A percentile compares a stretch with the other conserved stretches of the same genome.
Evolutionary conservation across 2,797 vertebrate genomes (phyloP).

Genomic region (Eidolon dupreanum): DNA sequence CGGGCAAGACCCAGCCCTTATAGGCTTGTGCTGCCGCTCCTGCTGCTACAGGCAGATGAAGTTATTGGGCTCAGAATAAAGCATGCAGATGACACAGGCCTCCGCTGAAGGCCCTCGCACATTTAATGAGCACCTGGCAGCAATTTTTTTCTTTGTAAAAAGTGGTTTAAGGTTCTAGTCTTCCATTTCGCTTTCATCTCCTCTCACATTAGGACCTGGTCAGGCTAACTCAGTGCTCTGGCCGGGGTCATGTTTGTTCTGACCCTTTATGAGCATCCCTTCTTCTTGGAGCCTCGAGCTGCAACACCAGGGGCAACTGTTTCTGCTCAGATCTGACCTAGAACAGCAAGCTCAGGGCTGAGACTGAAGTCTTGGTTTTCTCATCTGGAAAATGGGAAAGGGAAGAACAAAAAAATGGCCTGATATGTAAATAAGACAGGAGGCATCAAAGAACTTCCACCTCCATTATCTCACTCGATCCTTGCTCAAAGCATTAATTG

Average conservation of each 20-base stretch:
- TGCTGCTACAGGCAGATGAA: constrained; percentile 76
- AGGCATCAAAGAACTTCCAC: background rate
- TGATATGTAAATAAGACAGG: background rate
- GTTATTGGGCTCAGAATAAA: constrained; percentile 80
- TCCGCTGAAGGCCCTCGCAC: constrained; percentile 82
- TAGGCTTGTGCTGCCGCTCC: constrained; percentile 65
- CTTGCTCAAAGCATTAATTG: background rate
- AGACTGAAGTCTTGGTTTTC: background rate
- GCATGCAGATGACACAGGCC: constrained; percentile 80
- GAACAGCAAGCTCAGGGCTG: background rate
- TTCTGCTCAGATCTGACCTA: background rate
- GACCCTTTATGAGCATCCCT: background rate
- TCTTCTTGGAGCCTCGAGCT: background rate
- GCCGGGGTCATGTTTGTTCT: background rate
- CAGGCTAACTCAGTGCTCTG: background rate
- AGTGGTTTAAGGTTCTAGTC: constrained; percentile 52
- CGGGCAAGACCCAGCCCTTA: constrained; percentile 69
- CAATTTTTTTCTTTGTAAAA: constrained; percentile 55
- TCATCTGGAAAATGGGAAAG: background rate
- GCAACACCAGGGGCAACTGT: background rate
- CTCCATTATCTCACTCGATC: background rate
- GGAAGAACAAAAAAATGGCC: background rate
- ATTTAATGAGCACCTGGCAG: constrained; percentile 81
- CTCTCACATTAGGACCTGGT: background rate
- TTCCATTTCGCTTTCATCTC: background rate